Conservation (phyloP, 2,888 invertebrate genomes). For the Holacanthella duospinosa region DNA sequence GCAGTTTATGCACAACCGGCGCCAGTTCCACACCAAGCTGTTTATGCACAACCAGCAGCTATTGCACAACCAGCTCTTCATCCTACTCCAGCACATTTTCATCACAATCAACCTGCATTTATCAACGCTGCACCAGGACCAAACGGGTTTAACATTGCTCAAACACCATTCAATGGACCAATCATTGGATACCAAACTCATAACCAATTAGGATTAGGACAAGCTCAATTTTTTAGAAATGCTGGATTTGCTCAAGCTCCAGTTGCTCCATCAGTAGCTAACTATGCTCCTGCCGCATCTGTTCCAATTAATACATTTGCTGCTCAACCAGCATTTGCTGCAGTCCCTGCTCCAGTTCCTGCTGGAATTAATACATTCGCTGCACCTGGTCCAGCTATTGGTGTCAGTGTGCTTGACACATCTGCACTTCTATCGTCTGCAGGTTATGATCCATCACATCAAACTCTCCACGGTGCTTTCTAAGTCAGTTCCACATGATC, state of each 20-base stretch:
- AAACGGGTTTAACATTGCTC: too few species aligned
- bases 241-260: background rate
- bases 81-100: background rate
- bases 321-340: conserved; percentile 4
- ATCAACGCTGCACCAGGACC: too few species aligned
- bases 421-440: background rate
- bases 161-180: too few species aligned
- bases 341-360: conserved; percentile 14
- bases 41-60: background rate
- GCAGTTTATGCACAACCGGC: background rate
- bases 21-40: background rate
- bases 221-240: too few species aligned
- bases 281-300: background rate
- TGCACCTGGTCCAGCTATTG: conserved; percentile 16
- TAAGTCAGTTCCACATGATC: too few species aligned
- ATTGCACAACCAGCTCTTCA: background rate
- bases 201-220: too few species aligned
- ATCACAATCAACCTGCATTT: too few species aligned
- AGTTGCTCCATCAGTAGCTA: too few species aligned
- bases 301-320: conserved; percentile 7
- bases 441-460: background rate
- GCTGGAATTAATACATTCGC: conserved; percentile 11
- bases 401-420: background rate
- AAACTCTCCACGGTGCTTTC: background rate
- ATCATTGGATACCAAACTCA: background rate